phyloP scores from a whole-genome alignment of 2,113 vertebrate genomes.

The Serilophus lunatus region DNA sequence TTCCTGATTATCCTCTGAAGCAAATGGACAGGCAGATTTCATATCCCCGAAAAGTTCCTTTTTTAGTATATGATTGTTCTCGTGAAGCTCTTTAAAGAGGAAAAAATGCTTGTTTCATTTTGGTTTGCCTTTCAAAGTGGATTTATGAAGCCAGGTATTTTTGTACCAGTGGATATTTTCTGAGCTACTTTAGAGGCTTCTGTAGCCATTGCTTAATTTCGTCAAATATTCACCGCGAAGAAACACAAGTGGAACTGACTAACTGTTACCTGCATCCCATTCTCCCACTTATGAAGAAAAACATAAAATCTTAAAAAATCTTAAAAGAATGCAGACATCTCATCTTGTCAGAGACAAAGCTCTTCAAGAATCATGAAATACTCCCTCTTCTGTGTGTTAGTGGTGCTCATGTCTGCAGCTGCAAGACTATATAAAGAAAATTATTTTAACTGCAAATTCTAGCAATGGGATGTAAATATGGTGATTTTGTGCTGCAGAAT shows the following conservation, averaged over 20 bases:
- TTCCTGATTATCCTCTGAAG: background rate
- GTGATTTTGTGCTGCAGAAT: constrained; percentile 10
- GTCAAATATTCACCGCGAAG: background rate
- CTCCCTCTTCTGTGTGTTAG: background rate
- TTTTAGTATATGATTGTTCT: background rate
- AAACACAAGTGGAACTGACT: background rate
- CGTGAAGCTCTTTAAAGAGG: background rate
- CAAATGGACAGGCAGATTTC: constrained; percentile 11
- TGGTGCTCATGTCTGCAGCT: background rate
- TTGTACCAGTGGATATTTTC: background rate
- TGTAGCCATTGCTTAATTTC: background rate
- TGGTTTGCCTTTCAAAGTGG: background rate
- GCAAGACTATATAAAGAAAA: constrained; percentile 5
- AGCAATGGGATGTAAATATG: background rate
- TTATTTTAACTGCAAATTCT: background rate
- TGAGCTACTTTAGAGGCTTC: background rate
- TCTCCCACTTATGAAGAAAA: background rate
- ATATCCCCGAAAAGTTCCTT: background rate
- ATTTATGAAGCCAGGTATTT: background rate
- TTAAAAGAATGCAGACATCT: background rate
- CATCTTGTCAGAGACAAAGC: background rate
- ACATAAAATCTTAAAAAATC: background rate
- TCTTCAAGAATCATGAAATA: background rate
- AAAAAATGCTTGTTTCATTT: background rate
- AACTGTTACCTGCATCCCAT: background rate